phyloP scores from a whole-genome alignment of 2,888 invertebrate genomes.

The Apamea epomidion region DNA sequence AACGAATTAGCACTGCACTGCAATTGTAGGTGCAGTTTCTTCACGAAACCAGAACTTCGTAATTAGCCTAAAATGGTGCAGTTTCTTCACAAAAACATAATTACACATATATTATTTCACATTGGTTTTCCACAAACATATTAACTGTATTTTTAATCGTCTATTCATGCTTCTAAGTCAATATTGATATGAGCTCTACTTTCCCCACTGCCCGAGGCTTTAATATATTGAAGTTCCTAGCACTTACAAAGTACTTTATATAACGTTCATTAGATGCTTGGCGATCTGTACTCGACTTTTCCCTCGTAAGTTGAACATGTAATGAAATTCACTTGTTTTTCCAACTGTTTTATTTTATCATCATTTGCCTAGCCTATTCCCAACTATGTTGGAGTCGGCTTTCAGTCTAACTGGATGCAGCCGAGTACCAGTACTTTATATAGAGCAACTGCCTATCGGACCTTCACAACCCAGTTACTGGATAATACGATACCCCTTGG shows the following conservation, averaged over 20 bases:
- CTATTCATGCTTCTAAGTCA: constrained; percentile 19
- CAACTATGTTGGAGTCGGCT: too few species aligned
- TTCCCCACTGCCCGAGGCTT: constrained; percentile 7
- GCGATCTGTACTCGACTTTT: constrained; percentile 16
- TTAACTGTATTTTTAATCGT: background rate
- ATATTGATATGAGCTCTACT: constrained; percentile 16
- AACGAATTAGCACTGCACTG: background rate
- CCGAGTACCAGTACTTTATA: too few species aligned
- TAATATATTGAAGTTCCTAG: constrained; percentile 42
- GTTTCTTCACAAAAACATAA: background rate
- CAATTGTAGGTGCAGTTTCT: background rate
- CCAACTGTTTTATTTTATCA: constrained; percentile 3
- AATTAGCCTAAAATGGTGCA: background rate
- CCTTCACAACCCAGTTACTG: too few species aligned
- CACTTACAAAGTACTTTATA: constrained; percentile 8
- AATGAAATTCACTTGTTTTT: background rate
- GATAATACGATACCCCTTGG: too few species aligned
- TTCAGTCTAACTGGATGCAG: too few species aligned
- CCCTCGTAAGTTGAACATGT: background rate
- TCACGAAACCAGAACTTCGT: background rate
- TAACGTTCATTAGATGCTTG: constrained; percentile 5
- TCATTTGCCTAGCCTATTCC: too few species aligned
- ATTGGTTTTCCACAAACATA: background rate
- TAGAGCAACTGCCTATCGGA: too few species aligned
- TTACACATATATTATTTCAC: background rate